Percentiles rank a stretch among this genome's conserved stretches.
These are phyloP conservation scores for Nyctibius grandis DNA, from an alignment of 2,797 vertebrate genomes.

Conservation along the genomic window DNA sequence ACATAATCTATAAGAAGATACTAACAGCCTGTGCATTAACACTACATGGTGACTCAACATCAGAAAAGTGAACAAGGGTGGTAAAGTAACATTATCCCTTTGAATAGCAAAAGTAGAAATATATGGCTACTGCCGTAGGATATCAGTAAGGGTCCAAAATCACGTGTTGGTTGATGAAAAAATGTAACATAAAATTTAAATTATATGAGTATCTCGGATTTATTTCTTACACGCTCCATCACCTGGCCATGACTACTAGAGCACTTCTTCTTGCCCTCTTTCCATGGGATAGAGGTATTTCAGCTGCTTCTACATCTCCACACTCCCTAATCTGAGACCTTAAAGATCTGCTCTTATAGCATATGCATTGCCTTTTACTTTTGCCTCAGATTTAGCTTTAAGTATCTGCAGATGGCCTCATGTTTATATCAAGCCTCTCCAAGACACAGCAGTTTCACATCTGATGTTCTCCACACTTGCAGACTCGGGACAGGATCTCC, in stretches of 20 bases:
- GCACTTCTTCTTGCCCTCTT: not conserved
- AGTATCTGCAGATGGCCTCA: not conserved
- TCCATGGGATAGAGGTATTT: not conserved
- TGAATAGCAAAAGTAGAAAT: not conserved
- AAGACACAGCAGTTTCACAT: not conserved
- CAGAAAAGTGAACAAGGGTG: not conserved
- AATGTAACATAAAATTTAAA: not conserved
- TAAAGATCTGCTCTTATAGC: not conserved
- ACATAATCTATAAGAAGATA: constrained; percentile 15
- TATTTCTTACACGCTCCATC: not conserved
- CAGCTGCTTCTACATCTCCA: not conserved
- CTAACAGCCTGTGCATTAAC: not conserved
- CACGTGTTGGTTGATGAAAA: not conserved
- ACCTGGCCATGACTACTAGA: not conserved
- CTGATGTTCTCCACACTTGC: not conserved
- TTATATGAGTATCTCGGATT: not conserved
- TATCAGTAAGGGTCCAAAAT: not conserved
- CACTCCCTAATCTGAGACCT: not conserved
- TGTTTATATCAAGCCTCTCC: not conserved
- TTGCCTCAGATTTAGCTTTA: not conserved
- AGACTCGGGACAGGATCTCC: not conserved
- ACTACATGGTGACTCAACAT: not conserved
- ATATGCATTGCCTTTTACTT: not conserved
- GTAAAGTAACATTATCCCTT: not conserved
- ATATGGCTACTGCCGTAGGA: rapidly evolving